Evolutionary conservation across 2,113 vertebrate genomes (phyloP), one percentile per base, ranked within the genome.

Genomic region (Centropus unirufus): DNA sequence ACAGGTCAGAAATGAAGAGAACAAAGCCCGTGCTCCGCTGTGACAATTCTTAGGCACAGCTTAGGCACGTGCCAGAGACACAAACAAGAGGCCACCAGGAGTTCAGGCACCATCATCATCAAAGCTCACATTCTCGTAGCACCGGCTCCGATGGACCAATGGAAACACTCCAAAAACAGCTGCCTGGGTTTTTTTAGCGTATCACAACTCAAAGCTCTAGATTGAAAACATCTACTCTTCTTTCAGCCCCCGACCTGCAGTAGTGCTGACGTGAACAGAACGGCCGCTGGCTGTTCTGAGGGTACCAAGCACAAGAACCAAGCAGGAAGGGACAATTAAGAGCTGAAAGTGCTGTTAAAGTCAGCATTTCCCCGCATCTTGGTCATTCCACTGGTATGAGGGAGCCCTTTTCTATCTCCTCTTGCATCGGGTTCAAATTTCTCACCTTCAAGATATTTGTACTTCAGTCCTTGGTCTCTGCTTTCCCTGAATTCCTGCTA

Each of bases 1-100:
- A 1, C 54, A 7, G 72, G 46, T 49, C 62, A 26, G 68, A 49
- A 83, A 90, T 0, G 2, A 49, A 51, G 79, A 75, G n/a, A 42
- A 49, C 14, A 44, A 91, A 86, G 40, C 46, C 87, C 29, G 26
- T 19, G 26, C 54, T 83, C 55, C 2, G 2, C 69, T 68, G n/a
- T 4, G 2, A 34, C 67, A 23, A 4, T 8, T 15, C 74, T 29
- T 59, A 69, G 0, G 0, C n/a, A 20, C 49, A 19, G 42, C 22
- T 58, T 8, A 46, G 57, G 81, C 63, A 72, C 3, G 3, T 0
- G 10, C 58, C 70, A 29, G 36, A 52, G 59, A n/a, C 30, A 8
- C 42, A 47, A 34, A 36, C 4, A 39, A 67, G 42, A 63, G 42
- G 63, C 52, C 51, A 36, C 54, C 1, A 0, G 23, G 36, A n/a